Evolutionary conservation across 1,140 invertebrate genomes (phyloP), one percentile per base, ranked within the genome.

Genomic region (Drosophila bocqueti): DNA sequence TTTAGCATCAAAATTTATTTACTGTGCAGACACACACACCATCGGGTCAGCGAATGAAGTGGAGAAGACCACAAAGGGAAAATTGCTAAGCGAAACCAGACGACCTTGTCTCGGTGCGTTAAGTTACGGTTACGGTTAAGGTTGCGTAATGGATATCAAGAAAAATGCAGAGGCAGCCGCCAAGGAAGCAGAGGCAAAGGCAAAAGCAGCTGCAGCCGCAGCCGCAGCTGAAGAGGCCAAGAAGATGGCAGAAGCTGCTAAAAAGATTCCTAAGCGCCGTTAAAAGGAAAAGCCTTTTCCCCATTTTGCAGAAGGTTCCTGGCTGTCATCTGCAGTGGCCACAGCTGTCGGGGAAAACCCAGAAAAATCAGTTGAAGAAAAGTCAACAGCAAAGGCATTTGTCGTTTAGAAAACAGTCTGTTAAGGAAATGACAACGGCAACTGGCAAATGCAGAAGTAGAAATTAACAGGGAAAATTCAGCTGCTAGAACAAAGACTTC

Each of bases 61-160:
- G 45, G 36, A 29, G 46, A 38, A 43, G 40, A 45, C 65, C 58
- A 40, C 31, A 74, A 66, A 66, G 59, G 67, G 69, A 65, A 63
- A 83, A 77, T 77, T 80, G 79, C 76, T 65, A 64, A 87, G 58
- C 49, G 58, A 77, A 83, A 63, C 83, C 83, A 43, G 73, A 57
- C 83, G 83, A 87, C 83, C 83, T 87, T 87, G 83, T 61, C 52
- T 31, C 64, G 63, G 54, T 89, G 84, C 83, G 77, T 81, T 87
- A 74, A 78, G 65, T 81, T 87, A 80, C 83, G 84, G 58, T 79
- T 83, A 67, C 34, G 52, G 18, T 55, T 55, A 55, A 38, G 31
- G 79, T 87, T 87, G 68, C 81, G 73, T 83, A 87, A 87, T 81
- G 77, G 64, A 63, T 29, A 43, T 42, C 42, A 36, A 49, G 55